A percentile compares a stretch with the other conserved stretches of the same genome.
Evolutionary conservation across 2,888 invertebrate species (phyloP).

Genomic region (Pristionchus entomophagus): DNA sequence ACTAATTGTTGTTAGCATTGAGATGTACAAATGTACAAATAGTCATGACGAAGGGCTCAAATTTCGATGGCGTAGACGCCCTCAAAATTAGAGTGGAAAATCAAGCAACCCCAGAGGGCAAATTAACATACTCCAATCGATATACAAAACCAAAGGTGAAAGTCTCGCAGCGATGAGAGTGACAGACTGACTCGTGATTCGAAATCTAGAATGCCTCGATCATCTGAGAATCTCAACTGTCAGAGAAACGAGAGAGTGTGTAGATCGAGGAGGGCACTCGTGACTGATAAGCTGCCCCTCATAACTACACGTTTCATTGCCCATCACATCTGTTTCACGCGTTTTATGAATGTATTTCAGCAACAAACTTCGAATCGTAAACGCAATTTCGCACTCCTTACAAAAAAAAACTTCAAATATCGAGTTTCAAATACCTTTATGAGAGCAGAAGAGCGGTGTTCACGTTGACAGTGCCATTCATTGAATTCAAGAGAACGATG

Average conservation of each 20-base stretch:
- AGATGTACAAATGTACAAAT: no score
- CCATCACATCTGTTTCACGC: conserved; percentile 13
- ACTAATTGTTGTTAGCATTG: no score
- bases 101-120: background rate
- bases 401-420: no score
- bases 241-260: no score
- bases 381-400: no score
- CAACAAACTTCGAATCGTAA: background rate
- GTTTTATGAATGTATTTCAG: background rate
- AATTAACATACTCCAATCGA: no score
- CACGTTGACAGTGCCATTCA: background rate
- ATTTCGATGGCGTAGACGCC: no score
- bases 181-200: background rate
- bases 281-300: background rate
- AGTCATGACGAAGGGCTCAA: no score
- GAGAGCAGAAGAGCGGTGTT: background rate
- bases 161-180: background rate
- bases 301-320: background rate
- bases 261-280: background rate
- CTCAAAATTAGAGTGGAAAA: no score
- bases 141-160: background rate
- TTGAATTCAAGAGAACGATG: background rate
- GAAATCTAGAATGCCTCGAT: no score
- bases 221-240: no score
- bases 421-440: background rate